Base-by-base conservation (phyloP, 2,113 vertebrate genomes). In the Rhabdornis inornatus region DNA sequence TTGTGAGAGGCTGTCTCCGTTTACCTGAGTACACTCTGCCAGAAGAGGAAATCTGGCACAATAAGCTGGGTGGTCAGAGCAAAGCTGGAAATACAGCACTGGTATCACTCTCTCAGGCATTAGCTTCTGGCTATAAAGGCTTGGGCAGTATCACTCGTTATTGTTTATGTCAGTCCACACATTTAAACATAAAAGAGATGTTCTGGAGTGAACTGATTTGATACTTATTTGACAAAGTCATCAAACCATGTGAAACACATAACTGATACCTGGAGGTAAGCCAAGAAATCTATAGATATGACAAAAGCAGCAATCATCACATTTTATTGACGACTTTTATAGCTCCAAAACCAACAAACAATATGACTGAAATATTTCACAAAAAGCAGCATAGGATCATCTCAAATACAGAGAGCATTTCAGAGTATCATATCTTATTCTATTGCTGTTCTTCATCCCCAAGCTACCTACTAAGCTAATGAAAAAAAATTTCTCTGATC, bases 221-320 rank as follows among this genome's bases (percentile, higher is more conserved):
- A 28, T 84, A 37, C 87, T 92, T 91, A 79, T 92, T 91, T 94
- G 89, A 94, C 82, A 84, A 85, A 96, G 70, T 63, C 66, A 92
- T 72, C 53, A 94, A 89, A 68, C 30, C 47, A 45, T 14, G 57
- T 57, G 76, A 91, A 90, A 72, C 11, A 15, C 23, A 60, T 55
- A 79, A 69, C 72, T 84, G 71, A 70, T 17, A 88, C 10, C 61
- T 88, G 86, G 79, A 92, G 35, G 60, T 55, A 80, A 90, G 75
- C 86, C 83, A 88, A 89, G 88, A 94, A 85, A 85, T n/a, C 44
- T 66, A 53, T 0, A 45, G 53, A 83, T 39, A 60, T 23, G 64
- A 77, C 64, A 83, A 89, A 91, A 65, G 22, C 49, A 40, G 60
- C 90, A 92, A 94, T 68, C 39, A 89, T 83, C 68, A 77, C n/a